Percentiles rank a stretch among this genome's conserved stretches.
Evolutionary conservation across 1,140 invertebrate species (phyloP).

Genomic region (Phymastichus coffea): DNA sequence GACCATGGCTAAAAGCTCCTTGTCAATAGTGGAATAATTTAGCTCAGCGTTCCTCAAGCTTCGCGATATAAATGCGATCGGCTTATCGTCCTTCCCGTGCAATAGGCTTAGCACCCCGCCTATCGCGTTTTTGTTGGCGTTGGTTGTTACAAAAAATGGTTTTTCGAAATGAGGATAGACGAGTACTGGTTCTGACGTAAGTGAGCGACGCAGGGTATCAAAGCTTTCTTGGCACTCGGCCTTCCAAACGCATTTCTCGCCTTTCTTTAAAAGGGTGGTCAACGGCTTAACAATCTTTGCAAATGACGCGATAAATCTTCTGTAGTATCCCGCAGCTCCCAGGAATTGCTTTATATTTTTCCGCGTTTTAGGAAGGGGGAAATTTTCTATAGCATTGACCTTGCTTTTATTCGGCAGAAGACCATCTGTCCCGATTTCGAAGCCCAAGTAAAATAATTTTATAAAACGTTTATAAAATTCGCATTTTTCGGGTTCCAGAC

Average conservation of each 20-base stretch:
- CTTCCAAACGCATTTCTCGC: constrained; percentile 24
- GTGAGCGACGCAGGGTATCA: not conserved
- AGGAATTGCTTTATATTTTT: not conserved
- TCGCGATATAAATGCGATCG: not conserved
- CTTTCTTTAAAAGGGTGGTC: constrained; percentile 21
- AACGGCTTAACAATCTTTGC: not conserved
- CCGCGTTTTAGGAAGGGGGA: too few relatives aligned
- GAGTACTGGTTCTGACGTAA: not conserved
- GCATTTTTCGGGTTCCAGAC: not conserved
- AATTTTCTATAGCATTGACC: not conserved
- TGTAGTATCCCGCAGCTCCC: constrained; percentile 20
- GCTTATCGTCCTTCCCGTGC: not conserved
- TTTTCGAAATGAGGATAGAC: not conserved
- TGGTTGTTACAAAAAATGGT: not conserved
- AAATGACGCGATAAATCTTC: constrained; percentile 22
- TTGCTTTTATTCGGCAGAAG: not conserved
- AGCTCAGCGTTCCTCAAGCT: not conserved
- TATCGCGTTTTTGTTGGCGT: not conserved
- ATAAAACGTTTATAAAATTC: not conserved
- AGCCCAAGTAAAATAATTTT: not conserved
- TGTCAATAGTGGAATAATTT: not conserved
- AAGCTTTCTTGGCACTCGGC: constrained; percentile 22
- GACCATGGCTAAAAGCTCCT: constrained; percentile 7
- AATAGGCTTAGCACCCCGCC: not conserved
- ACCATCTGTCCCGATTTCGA: not conserved